Percentiles rank a stretch among this genome's conserved stretches.
Evolutionary conservation across 2,888 invertebrate species (phyloP).

Genomic region (Pantelozetes paolii): DNA sequence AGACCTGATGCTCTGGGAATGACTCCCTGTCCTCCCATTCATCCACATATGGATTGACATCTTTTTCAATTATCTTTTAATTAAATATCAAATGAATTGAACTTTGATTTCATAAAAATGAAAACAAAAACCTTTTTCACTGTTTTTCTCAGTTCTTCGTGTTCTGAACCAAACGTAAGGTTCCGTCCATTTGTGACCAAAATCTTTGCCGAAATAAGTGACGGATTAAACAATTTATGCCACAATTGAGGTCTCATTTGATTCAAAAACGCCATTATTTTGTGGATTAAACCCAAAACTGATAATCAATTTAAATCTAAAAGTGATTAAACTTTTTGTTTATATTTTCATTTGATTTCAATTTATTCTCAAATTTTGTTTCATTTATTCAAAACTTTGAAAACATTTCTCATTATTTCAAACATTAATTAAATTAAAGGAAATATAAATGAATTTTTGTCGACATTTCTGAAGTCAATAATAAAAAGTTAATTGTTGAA

Average conservation of each 20-base stretch:
- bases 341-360: not conserved
- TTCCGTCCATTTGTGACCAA: constrained; percentile 5
- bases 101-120: not conserved
- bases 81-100: not conserved
- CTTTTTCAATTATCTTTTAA: constrained; percentile 55
- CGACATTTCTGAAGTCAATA: too few relatives aligned
- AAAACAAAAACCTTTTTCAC: constrained; percentile 41
- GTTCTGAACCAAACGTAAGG: constrained; percentile 41
- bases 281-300: too few relatives aligned
- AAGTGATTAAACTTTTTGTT: not conserved
- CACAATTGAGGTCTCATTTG: not conserved
- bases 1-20: too few relatives aligned
- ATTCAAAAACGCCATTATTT: constrained; percentile 20
- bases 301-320: not conserved
- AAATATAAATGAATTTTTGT: too few relatives aligned
- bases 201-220: not conserved
- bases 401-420: too few relatives aligned
- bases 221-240: not conserved
- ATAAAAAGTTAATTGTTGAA: too few relatives aligned
- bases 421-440: too few relatives aligned
- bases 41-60: constrained; percentile 58
- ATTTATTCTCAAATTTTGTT: too few relatives aligned
- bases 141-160: constrained; percentile 43
- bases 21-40: constrained; percentile 57
- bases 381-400: too few relatives aligned